Percentiles rank a stretch among this genome's conserved stretches.
Evolutionary conservation across 1,140 invertebrate genomes (phyloP).

Genomic region (Heliconius eleuchia): DNA sequence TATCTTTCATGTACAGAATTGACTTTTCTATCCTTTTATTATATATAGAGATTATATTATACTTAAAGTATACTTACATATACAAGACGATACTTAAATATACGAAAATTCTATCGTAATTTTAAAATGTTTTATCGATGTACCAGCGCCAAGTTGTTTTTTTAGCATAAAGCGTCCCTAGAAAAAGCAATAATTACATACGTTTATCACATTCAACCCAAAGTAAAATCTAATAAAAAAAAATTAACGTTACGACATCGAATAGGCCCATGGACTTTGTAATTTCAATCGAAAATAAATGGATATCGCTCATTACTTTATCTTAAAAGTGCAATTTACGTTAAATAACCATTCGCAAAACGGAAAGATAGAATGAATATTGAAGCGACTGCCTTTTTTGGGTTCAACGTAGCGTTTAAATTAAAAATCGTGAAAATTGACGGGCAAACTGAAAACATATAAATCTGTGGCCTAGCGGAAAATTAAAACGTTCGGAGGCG

Average conservation of each 20-base stretch:
- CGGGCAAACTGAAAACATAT: slow-evolving; percentile 73
- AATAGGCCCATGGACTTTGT: neutral
- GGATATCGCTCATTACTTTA: neutral
- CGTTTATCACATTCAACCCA: too few species aligned
- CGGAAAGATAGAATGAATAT: slow-evolving; percentile 53
- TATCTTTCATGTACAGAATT: too few species aligned
- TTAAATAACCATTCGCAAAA: slow-evolving; percentile 46
- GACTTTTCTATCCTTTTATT: too few species aligned
- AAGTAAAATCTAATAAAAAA: too few species aligned
- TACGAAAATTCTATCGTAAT: too few species aligned
- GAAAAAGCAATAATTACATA: too few species aligned
- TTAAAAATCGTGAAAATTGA: slow-evolving; percentile 76
- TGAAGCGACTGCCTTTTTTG: slow-evolving; percentile 60
- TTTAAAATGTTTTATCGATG: too few species aligned
- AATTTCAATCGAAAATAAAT: neutral
- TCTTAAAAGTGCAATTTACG: slow-evolving; percentile 22
- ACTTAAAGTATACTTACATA: too few species aligned
- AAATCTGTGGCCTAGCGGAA: slow-evolving; percentile 75
- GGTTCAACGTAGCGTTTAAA: slow-evolving; percentile 67
- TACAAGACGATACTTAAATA: too few species aligned
- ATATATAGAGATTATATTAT: too few species aligned
- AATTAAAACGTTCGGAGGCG: slow-evolving; percentile 71
- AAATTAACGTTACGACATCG: neutral
- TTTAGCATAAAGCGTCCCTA: too few species aligned
- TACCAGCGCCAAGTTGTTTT: too few species aligned